Conservation (phyloP, 2,113 vertebrate genomes). For the Papio anubis region DNA sequence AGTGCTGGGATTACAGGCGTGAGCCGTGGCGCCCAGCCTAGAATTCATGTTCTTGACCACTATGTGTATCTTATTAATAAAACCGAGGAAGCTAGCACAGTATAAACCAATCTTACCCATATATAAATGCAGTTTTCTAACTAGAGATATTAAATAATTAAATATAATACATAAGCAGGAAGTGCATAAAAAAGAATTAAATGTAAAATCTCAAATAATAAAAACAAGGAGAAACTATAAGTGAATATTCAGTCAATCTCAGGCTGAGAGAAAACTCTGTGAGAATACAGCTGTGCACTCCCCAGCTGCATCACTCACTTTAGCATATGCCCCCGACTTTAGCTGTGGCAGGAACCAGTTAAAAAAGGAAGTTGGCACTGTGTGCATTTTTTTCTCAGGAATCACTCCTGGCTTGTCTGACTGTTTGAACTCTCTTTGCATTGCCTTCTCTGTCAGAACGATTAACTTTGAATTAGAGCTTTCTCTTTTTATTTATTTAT, state of each 20-base stretch:
- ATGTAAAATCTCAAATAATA: neutral
- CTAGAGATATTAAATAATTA: conserved; percentile 18
- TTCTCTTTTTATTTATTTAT: neutral
- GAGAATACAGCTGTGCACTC: neutral
- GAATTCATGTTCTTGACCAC: neutral
- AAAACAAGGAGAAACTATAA: conserved; percentile 7
- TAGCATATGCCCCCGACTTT: neutral
- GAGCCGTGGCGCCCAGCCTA: no score
- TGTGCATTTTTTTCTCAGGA: neutral
- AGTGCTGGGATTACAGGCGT: no score
- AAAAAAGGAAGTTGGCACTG: neutral
- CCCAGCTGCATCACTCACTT: neutral
- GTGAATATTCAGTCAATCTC: neutral
- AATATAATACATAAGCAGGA: neutral
- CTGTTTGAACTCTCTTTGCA: neutral
- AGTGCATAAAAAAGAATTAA: neutral
- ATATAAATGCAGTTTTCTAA: neutral
- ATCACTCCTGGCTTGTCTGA: neutral
- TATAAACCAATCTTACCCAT: neutral
- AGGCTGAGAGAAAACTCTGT: neutral
- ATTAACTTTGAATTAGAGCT: conserved; percentile 28
- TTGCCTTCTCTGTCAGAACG: neutral
- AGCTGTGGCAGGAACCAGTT: neutral
- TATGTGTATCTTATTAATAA: neutral
- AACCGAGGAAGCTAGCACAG: neutral